These are phyloP conservation scores for Penaeus monodon DNA, from an alignment of 2,888 invertebrate genomes.

Conservation along the genomic window DNA sequence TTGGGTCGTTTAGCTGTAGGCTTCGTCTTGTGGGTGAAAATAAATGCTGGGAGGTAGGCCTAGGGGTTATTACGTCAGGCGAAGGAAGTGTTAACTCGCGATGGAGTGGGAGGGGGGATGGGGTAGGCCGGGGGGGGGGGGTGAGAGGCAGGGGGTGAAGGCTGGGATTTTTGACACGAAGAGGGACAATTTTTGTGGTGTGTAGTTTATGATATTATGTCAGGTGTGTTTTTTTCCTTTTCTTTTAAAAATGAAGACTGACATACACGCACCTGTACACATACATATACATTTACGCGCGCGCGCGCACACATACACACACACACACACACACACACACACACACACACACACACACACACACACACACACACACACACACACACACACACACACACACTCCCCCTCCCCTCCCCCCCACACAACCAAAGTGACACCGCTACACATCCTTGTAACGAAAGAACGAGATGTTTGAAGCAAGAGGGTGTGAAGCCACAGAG, in stretches of 20 bases:
- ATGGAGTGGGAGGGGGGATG: not conserved
- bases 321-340: not conserved
- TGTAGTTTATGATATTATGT: not conserved
- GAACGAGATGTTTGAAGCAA: not conserved
- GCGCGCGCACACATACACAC: not conserved
- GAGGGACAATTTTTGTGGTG: too few relatives aligned
- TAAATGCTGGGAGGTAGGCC: slow-evolving; percentile 1
- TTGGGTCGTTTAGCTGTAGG: not conserved
- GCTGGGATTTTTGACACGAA: too few relatives aligned
- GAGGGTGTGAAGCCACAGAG: not conserved
- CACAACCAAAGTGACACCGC: not conserved
- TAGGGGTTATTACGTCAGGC: not conserved
- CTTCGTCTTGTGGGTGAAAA: not conserved
- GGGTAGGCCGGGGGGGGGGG: not conserved
- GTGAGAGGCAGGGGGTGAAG: not conserved
- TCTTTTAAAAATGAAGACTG: not conserved
- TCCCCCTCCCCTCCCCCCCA: not conserved
- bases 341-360: not conserved
- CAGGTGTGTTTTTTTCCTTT: not conserved
- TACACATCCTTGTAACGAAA: too few relatives aligned
- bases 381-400: not conserved
- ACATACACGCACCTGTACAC: not conserved
- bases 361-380: not conserved
- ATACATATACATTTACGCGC: not conserved
- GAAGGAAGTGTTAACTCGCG: not conserved